These are phyloP conservation scores for Zaprionus inermis DNA, from an alignment of 1,140 invertebrate species.

Conservation along the genomic window DNA sequence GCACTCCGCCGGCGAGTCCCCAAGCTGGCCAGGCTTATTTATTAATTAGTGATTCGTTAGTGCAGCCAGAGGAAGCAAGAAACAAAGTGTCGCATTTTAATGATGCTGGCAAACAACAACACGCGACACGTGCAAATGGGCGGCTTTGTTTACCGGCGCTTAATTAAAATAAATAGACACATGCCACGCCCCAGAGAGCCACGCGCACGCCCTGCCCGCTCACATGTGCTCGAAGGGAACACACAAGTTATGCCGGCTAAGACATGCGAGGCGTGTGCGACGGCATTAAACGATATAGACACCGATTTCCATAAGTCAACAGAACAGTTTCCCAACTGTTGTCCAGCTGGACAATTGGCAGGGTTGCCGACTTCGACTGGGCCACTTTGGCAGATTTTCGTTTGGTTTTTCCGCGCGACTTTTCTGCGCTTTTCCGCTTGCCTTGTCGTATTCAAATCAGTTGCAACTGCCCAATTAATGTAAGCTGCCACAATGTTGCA, in stretches of 20 bases:
- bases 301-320: constrained; percentile 82
- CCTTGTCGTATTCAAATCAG: constrained; percentile 78
- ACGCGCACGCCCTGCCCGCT: background rate
- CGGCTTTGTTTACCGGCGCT: constrained; percentile 64
- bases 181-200: constrained; percentile 28
- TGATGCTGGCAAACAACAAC: constrained; percentile 56
- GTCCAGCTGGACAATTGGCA: constrained; percentile 67
- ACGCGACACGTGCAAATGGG: constrained; percentile 50
- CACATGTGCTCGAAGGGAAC: constrained; percentile 60
- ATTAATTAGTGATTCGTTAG: constrained; percentile 77
- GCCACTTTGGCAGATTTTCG: constrained; percentile 35
- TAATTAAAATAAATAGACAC: constrained; percentile 82
- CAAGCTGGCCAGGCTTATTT: constrained; percentile 60
- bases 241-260: constrained; percentile 38
- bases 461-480: constrained; percentile 82
- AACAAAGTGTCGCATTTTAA: constrained; percentile 72
- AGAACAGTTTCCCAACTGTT: no score
- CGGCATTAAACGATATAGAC: constrained; percentile 78
- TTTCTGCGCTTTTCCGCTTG: constrained; percentile 12
- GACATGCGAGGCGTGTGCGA: constrained; percentile 62
- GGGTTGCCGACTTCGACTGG: background rate
- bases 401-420: constrained; percentile 18
- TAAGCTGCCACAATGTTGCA: constrained; percentile 77
- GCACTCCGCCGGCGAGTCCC: no score
- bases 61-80: constrained; percentile 38